Percentiles rank a stretch among this genome's conserved stretches.
Conservation (phyloP, 2,113 vertebrate genomes). For the Limnothrissa miodon region DNA sequence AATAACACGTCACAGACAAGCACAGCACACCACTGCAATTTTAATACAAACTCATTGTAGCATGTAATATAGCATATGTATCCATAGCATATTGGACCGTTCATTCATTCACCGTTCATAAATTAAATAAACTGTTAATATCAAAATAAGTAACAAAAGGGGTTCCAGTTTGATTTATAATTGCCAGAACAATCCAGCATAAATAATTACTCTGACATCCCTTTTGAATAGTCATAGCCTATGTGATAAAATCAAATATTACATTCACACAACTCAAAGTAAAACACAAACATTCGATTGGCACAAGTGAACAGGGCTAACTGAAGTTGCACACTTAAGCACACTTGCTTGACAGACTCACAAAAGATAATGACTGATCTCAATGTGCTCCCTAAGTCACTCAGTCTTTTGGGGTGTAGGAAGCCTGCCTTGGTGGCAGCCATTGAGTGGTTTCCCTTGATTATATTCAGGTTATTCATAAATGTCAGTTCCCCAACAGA, state of each 20-base stretch:
- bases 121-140: background rate
- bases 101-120: slow-evolving; percentile 8
- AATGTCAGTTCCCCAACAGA: background rate
- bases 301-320: background rate
- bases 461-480: background rate
- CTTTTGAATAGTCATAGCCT: background rate
- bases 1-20: background rate
- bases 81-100: background rate
- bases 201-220: slow-evolving; percentile 14
- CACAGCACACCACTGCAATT: background rate
- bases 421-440: no score
- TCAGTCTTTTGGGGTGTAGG: no score
- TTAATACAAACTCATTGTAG: background rate
- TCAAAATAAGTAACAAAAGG: background rate
- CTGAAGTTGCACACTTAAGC: background rate
- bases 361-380: background rate
- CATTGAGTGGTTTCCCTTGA: background rate
- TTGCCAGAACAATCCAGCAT: slow-evolving; percentile 1
- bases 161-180: slow-evolving; percentile 4
- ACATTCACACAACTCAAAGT: background rate
- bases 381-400: no score
- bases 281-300: background rate
- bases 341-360: background rate
- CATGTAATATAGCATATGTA: background rate
- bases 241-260: background rate